phyloP scores from a whole-genome alignment of 2,888 invertebrate species.

The Fragum sueziense region DNA sequence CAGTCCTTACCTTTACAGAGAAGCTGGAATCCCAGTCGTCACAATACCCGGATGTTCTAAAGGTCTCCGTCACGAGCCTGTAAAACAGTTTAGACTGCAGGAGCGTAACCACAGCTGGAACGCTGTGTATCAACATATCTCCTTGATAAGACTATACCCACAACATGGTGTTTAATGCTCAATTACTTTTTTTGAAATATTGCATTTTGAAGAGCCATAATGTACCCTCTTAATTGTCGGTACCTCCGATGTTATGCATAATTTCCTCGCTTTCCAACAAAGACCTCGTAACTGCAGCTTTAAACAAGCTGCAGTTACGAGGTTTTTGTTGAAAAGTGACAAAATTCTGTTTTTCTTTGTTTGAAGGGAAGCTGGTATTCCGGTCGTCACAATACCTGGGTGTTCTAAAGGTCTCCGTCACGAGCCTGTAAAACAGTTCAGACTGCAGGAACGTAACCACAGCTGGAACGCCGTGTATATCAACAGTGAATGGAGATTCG shows the following conservation, averaged over 20 bases:
- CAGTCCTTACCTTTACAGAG: no score
- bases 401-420: slow-evolving; percentile 64
- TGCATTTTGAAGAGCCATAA: no score
- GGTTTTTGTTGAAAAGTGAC: no score
- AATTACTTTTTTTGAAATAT: no score
- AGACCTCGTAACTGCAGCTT: no score
- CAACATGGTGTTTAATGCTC: no score
- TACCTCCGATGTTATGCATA: no score
- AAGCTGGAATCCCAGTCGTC: slow-evolving; percentile 57
- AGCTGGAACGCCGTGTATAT: slow-evolving; percentile 67
- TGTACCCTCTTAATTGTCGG: no score
- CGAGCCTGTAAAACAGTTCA: slow-evolving; percentile 58
- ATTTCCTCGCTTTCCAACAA: no score
- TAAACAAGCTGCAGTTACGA: no score
- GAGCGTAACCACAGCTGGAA: slow-evolving; percentile 68
- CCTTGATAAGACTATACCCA: no score
- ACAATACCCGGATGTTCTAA: slow-evolving; percentile 65
- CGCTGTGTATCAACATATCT: slow-evolving; percentile 62
- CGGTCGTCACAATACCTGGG: slow-evolving; percentile 62
- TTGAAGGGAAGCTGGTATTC: slow-evolving; percentile 59
- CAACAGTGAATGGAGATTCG: slow-evolving; percentile 62
- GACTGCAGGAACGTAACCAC: slow-evolving; percentile 57
- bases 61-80: slow-evolving; percentile 62
- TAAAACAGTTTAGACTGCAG: slow-evolving; percentile 42
- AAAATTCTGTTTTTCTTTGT: no score